Percentiles rank a stretch among this genome's conserved stretches.
phyloP scores from a whole-genome alignment of 2,113 vertebrate species.

The Scalopus aquaticus region DNA sequence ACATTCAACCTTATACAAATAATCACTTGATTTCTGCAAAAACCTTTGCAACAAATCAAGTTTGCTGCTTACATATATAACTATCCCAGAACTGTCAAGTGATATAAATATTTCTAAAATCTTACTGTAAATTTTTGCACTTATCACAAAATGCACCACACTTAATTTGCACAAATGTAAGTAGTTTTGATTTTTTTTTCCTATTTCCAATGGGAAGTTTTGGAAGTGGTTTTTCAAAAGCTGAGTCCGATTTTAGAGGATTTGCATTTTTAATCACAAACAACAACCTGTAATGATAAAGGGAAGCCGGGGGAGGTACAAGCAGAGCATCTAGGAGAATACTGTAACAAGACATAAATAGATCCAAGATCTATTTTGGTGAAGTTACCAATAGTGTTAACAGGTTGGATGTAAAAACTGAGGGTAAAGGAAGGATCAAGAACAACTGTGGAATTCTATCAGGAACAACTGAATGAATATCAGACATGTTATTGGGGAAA shows the following conservation, averaged over 20 bases:
- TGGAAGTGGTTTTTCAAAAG: neutral
- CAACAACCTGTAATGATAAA: neutral
- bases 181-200: neutral
- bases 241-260: neutral
- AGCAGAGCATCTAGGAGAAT: neutral
- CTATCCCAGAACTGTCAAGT: neutral
- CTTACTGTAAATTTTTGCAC: neutral
- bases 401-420: neutral
- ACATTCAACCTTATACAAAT: neutral
- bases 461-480: neutral
- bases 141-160: neutral
- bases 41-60: neutral
- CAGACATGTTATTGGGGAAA: neutral
- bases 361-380: neutral
- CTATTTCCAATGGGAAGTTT: neutral
- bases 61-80: neutral
- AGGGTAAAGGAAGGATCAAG: neutral
- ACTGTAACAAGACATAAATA: neutral
- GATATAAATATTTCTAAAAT: neutral
- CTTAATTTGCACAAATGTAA: neutral
- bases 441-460: neutral
- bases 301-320: neutral
- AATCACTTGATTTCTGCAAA: neutral
- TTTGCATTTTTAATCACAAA: constrained; percentile 21
- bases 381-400: neutral